Conservation (phyloP, 1,140 invertebrate genomes). For the Himalopsyche phryganea region DNA sequence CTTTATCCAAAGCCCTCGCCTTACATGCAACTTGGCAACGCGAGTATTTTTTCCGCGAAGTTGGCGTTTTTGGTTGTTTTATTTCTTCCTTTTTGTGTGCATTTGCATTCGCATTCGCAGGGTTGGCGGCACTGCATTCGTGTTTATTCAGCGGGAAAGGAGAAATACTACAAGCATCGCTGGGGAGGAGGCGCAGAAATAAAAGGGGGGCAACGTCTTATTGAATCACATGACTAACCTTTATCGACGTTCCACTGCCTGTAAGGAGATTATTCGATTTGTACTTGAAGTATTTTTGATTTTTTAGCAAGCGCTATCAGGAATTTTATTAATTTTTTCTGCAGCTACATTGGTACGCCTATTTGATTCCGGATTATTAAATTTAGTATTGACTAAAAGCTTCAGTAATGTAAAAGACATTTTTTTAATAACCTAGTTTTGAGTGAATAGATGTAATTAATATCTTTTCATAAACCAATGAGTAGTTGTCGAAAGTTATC, state of each 20-base stretch:
- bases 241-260: not conserved
- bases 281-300: too few species aligned
- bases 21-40: constrained; percentile 13
- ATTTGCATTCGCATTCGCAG: constrained; percentile 33
- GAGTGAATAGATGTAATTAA: too few species aligned
- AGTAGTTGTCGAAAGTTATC: too few species aligned
- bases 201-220: constrained; percentile 24
- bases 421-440: too few species aligned
- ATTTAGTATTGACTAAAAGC: too few species aligned
- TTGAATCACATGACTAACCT: constrained; percentile 33
- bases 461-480: too few species aligned
- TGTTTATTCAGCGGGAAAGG: constrained; percentile 33
- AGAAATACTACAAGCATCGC: constrained; percentile 10
- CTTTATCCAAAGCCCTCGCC: constrained; percentile 1
- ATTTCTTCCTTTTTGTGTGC: constrained; percentile 28
- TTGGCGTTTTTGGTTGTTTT: constrained; percentile 18
- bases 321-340: too few species aligned
- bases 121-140: constrained; percentile 33
- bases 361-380: too few species aligned
- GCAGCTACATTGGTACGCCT: too few species aligned
- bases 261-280: too few species aligned
- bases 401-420: too few species aligned
- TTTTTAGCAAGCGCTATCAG: too few species aligned
- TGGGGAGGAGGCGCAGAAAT: not conserved
- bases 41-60: constrained; percentile 26